Evolutionary conservation across 2,888 invertebrate species (phyloP).

Genomic region (Marronus borbonicus): DNA sequence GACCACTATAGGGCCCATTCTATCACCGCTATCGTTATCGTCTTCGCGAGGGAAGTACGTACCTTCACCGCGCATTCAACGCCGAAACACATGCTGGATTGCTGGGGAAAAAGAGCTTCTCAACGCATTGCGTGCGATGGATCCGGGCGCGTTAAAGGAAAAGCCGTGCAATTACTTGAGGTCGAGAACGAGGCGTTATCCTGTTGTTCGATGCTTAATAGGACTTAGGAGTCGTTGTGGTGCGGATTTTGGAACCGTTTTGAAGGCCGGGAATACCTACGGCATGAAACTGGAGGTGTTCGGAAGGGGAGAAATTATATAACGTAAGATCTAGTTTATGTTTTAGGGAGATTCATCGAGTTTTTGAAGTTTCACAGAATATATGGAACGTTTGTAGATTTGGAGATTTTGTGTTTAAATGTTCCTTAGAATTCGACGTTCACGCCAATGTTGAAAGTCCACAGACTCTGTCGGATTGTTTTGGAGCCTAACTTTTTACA

Average conservation of each 20-base stretch:
- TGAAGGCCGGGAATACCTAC: neutral
- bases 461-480: too few relatives aligned
- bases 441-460: too few relatives aligned
- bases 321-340: too few relatives aligned
- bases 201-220: conserved; percentile 37
- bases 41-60: conserved; percentile 31
- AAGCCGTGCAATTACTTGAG: conserved; percentile 45
- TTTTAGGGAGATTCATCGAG: too few relatives aligned
- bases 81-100: neutral
- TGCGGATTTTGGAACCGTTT: conserved; percentile 31
- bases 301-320: too few relatives aligned
- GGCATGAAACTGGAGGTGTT: neutral
- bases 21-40: conserved; percentile 53
- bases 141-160: conserved; percentile 31
- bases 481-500: too few relatives aligned
- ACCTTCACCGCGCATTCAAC: neutral
- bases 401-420: too few relatives aligned
- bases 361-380: too few relatives aligned
- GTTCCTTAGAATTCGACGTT: too few relatives aligned
- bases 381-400: too few relatives aligned
- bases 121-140: neutral
- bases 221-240: conserved; percentile 35
- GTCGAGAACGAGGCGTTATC: conserved; percentile 42
- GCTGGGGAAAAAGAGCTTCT: neutral
- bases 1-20: conserved; percentile 55